phyloP scores from a whole-genome alignment of 2,888 invertebrate genomes.

The Drosophila trichaetosa region DNA sequence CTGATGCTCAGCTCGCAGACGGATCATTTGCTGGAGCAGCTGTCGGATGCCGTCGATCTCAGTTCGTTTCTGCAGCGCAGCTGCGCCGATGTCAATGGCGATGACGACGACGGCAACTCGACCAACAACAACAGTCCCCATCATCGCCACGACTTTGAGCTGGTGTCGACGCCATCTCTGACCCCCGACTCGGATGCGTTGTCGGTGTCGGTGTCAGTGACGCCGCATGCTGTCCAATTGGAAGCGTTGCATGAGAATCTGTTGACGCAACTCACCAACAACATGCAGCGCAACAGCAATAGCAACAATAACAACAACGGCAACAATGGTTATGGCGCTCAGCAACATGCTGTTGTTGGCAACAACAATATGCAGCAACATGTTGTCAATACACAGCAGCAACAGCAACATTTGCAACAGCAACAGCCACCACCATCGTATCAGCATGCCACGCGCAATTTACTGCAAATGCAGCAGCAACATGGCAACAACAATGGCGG shows the following conservation, averaged over 20 bases:
- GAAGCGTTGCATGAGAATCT: constrained; percentile 92
- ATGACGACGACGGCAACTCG: constrained; percentile 36
- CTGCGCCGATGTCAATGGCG: constrained; percentile 85
- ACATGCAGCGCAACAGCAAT: constrained; percentile 79
- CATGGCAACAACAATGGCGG: constrained; percentile 82
- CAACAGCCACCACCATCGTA: constrained; percentile 81
- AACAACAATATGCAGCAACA: constrained; percentile 82
- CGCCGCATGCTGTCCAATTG: constrained; percentile 84
- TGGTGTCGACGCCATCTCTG: constrained; percentile 90
- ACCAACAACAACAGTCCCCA: constrained; percentile 87
- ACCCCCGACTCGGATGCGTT: constrained; percentile 87
- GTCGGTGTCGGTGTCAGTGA: constrained; percentile 79
- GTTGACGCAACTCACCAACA: constrained; percentile 86
- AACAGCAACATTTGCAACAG: constrained; percentile 86
- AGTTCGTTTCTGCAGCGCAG: constrained; percentile 90
- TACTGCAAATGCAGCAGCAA: constrained; percentile 73
- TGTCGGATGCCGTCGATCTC: constrained; percentile 92
- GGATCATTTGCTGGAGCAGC: constrained; percentile 91
- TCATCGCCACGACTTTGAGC: constrained; percentile 87
- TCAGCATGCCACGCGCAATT: constrained; percentile 80
- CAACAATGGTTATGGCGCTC: constrained; percentile 86
- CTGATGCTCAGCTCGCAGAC: constrained; percentile 92
- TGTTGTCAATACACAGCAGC: constrained; percentile 84
- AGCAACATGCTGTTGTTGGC: constrained; percentile 85
- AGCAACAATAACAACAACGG: constrained; percentile 87